These are phyloP conservation scores for Troides aeacus DNA, from an alignment of 2,888 invertebrate genomes.

Conservation along the genomic window DNA sequence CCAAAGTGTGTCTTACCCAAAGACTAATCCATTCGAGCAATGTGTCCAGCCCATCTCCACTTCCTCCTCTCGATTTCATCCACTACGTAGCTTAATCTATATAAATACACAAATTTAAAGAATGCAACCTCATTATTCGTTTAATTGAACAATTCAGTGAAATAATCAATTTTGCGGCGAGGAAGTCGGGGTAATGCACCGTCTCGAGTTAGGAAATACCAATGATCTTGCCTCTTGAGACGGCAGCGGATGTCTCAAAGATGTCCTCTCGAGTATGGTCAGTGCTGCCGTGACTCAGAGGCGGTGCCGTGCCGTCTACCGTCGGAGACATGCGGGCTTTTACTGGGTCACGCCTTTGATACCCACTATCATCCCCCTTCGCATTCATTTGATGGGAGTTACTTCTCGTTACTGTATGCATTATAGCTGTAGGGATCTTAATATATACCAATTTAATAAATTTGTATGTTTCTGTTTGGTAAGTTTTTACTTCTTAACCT, in stretches of 20 bases:
- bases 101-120: background rate
- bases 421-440: background rate
- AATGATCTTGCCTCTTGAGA: slow-evolving; percentile 45
- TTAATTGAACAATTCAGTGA: slow-evolving; percentile 21
- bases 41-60: too few relatives aligned
- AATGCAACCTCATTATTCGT: slow-evolving; percentile 10
- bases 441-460: background rate
- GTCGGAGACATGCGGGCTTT: slow-evolving; percentile 43
- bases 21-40: too few relatives aligned
- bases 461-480: background rate
- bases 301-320: slow-evolving; percentile 63
- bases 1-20: too few relatives aligned
- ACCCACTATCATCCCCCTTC: slow-evolving; percentile 36
- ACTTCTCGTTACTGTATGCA: slow-evolving; percentile 5
- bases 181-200: slow-evolving; percentile 25
- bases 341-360: slow-evolving; percentile 60
- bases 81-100: too few relatives aligned
- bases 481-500: background rate
- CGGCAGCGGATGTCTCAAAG: slow-evolving; percentile 38
- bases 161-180: slow-evolving; percentile 16
- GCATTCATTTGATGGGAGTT: slow-evolving; percentile 30
- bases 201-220: slow-evolving; percentile 30
- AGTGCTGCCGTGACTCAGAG: slow-evolving; percentile 50
- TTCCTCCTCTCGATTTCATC: too few relatives aligned
- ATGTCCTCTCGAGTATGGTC: slow-evolving; percentile 51